Evolutionary conservation across 2,888 invertebrate species (phyloP).

Genomic region (Mythimna vitellina): DNA sequence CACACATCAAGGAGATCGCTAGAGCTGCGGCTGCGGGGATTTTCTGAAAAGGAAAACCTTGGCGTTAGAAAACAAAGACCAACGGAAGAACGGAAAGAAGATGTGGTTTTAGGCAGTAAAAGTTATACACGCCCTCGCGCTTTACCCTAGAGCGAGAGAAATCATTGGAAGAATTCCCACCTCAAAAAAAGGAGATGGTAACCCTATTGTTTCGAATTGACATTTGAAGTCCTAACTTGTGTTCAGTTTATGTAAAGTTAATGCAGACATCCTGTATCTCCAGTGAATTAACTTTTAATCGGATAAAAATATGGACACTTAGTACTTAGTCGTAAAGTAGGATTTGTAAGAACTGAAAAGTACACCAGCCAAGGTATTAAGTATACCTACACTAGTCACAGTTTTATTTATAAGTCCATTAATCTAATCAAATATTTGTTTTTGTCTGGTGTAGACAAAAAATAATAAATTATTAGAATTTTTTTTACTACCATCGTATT

Average conservation of each 20-base stretch:
- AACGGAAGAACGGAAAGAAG: too few relatives aligned
- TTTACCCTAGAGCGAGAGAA: too few relatives aligned
- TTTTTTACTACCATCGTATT: too few relatives aligned
- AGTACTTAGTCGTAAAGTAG: background rate
- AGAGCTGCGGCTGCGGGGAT: too few relatives aligned
- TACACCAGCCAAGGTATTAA: background rate
- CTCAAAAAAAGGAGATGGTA: too few relatives aligned
- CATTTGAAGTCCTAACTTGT: slow-evolving; percentile 11
- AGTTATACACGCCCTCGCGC: too few relatives aligned
- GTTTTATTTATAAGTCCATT: slow-evolving; percentile 7
- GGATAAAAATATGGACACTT: background rate
- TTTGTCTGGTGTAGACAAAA: background rate
- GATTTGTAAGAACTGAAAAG: background rate
- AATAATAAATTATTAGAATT: background rate
- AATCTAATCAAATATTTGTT: background rate
- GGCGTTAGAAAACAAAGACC: too few relatives aligned
- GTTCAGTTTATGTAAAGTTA: background rate
- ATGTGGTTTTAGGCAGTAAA: too few relatives aligned
- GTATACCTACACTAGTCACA: background rate
- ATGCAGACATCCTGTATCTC: slow-evolving; percentile 8
- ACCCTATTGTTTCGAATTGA: background rate
- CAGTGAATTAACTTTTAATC: slow-evolving; percentile 11
- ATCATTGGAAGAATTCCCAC: too few relatives aligned
- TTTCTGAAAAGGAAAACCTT: too few relatives aligned
- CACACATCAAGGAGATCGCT: too few relatives aligned